Base-by-base conservation (phyloP, 2,113 vertebrate species). In the Fregetta grallaria region DNA sequence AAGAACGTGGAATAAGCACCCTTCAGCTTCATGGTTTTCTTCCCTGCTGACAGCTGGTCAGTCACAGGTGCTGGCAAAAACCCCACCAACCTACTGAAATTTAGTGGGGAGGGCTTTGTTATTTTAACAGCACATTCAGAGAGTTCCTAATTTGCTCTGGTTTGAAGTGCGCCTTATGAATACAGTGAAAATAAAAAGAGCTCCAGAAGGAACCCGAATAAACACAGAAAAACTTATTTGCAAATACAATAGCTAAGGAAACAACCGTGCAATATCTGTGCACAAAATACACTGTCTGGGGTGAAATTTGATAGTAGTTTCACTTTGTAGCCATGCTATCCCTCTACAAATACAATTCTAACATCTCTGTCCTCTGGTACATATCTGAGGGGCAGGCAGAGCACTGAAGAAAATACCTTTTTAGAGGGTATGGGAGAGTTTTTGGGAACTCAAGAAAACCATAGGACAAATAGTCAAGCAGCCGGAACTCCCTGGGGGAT, bases 41-140 rank as follows among this genome's bases (percentile, higher is more conserved):
- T 96, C 88, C 86, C 68, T 23, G 5, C 58, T 77, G 96, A 88
- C 96, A 97, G 94, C 96, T 97, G 97, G 67, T 49, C 84, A 92
- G 73, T 80, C 97, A 95, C 96, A 98, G 97, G 97, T 98, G 94
- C 22, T 8, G 26, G 92, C 91, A 90, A 94, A 96, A 97, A 66
- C 29, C 27, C 65, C 88, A 74, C 38, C 62, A 91, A 70, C 68
- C 45, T 29, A 50, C 71, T 77, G 70, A 92, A 97, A 90, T 82
- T 76, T 94, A 74, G 70, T 56, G 30, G 68, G 34, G 73, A 96
- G 52, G 25, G 75, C 65, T 97, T 96, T 97, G 88, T 88, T 97
- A 86, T 98, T 98, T 96, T 97, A 97, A 95, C 88, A 94, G 63
- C 75, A 66, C 65, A 42, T 97, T 92, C 94, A 90, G 76, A 96